Base-by-base conservation (phyloP, 2,113 vertebrate species). In the Prietella phreatophila region DNA sequence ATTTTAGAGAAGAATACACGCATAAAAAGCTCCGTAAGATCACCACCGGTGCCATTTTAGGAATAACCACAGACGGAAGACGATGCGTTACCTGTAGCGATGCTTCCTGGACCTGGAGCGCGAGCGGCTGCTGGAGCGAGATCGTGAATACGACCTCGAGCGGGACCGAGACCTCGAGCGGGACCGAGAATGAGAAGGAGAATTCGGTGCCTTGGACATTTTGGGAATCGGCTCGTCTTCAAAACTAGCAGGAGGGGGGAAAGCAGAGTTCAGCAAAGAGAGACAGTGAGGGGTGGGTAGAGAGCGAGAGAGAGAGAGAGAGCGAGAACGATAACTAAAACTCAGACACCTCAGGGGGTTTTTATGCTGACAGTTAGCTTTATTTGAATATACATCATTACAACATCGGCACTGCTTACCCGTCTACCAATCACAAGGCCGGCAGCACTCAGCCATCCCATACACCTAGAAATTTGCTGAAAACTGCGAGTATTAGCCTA, bases 141-240 rank as follows among this genome's bases (percentile, higher is more conserved):
- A 99, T 1, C 98, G 97, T 0, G 98, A 96, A 92, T 97, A 98
- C n/a, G 98, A 98, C 0, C 97, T 96, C 22, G 97, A 98, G 8
- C 96, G 96, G 1, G 98, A 98, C 17, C 96, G 93, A 0, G 97
- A 97, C 0, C 95, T 95, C 0, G 97, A 99, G 91, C 96, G 96
- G 87, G 98, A 98, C 4, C 96, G 95, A 82, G 97, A 98, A 5
- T 96, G 96, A 71, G 96, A 96, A 3, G 97, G 97, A 50, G 98
- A 98, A 92, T 97, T 97, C 55, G 96, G 97, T 2, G 96, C 96
- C 96, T 99, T 99, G 19, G 98, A 99, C 98, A 99, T 99, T 92
- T 95, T 89, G 92, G 81, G 67, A 6, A 33, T 91, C 47, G 89
- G 58, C 73, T 67, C 89, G 90, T 88, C 87, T 91, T 88, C 89